These are phyloP conservation scores for Xestia ashworthii DNA, from an alignment of 2,888 invertebrate genomes.

Conservation along the genomic window DNA sequence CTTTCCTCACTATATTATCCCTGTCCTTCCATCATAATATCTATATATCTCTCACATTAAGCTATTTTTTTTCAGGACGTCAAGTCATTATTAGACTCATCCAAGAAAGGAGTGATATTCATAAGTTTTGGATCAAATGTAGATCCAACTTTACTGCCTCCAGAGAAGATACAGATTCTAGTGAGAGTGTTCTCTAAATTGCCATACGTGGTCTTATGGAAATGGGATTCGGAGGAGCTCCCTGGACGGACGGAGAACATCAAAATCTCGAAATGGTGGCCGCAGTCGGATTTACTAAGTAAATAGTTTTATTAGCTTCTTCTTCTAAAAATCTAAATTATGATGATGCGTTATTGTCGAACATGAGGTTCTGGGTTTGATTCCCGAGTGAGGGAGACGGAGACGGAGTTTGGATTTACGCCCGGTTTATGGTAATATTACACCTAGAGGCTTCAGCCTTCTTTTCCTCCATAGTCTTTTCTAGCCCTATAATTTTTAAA, in stretches of 20 bases:
- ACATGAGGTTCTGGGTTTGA: background rate
- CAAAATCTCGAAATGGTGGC: slow-evolving; percentile 38
- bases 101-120: slow-evolving; percentile 35
- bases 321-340: background rate
- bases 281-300: slow-evolving; percentile 40
- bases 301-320: background rate
- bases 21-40: background rate
- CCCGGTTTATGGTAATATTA: too few species aligned
- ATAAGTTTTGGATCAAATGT: slow-evolving; percentile 45
- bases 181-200: slow-evolving; percentile 25
- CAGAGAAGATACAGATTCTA: slow-evolving; percentile 16
- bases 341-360: too few species aligned
- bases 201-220: slow-evolving; percentile 31
- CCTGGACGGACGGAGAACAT: slow-evolving; percentile 30
- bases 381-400: background rate
- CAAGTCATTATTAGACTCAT: slow-evolving; percentile 32
- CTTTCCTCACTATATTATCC: too few species aligned
- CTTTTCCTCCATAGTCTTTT: too few species aligned
- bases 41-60: background rate
- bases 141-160: slow-evolving; percentile 2
- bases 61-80: slow-evolving; percentile 13
- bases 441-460: too few species aligned
- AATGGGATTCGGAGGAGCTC: slow-evolving; percentile 19
- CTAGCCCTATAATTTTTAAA: too few species aligned
- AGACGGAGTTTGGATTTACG: too few species aligned